phyloP scores from a whole-genome alignment of 2,113 vertebrate species.

The Okapia johnstoni region DNA sequence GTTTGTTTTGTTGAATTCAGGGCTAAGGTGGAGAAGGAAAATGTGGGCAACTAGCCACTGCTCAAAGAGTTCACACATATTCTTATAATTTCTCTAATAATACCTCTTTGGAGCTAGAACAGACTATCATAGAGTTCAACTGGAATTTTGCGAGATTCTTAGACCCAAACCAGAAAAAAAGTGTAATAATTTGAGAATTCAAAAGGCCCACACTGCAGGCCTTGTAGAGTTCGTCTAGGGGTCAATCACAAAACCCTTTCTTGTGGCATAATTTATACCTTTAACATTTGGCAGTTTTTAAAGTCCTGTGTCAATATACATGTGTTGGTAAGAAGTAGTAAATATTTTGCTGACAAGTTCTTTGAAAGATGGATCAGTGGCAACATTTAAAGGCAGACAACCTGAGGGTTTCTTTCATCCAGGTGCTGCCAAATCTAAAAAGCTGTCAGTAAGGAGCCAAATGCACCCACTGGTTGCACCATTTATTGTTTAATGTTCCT shows the following conservation, averaged over 20 bases:
- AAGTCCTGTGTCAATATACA: background rate
- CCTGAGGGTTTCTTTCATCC: background rate
- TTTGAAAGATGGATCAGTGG: conserved; percentile 20
- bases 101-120: background rate
- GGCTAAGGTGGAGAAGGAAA: background rate
- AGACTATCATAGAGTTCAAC: background rate
- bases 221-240: conserved; percentile 11
- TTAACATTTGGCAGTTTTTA: conserved; percentile 33
- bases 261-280: conserved; percentile 36
- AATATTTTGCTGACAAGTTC: conserved; percentile 46
- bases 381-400: conserved; percentile 32
- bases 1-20: background rate
- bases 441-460: background rate
- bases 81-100: background rate
- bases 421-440: conserved; percentile 30
- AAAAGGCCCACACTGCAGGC: background rate
- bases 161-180: conserved; percentile 21
- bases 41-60: background rate
- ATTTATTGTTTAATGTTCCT: background rate
- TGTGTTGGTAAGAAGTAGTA: conserved; percentile 28
- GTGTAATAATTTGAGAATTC: conserved; percentile 40
- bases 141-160: conserved; percentile 28
- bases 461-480: background rate
- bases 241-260: conserved; percentile 23
- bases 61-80: background rate